These are phyloP conservation scores for Cephus pygmeus DNA, from an alignment of 2,888 invertebrate genomes.

Conservation along the genomic window DNA sequence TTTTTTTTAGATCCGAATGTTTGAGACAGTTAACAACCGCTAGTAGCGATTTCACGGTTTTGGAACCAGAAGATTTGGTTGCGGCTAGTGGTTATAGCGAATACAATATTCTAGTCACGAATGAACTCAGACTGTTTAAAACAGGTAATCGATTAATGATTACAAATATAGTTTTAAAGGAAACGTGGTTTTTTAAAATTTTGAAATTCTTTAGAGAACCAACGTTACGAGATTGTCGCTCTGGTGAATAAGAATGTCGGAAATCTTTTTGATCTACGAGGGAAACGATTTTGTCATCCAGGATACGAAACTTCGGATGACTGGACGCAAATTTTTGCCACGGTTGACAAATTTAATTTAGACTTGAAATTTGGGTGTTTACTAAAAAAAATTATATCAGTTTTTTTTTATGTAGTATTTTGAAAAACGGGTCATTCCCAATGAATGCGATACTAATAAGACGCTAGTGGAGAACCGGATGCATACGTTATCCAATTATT, in stretches of 20 bases:
- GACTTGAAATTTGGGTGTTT: background rate
- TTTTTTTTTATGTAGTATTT: slow-evolving; percentile 72
- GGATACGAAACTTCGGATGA: slow-evolving; percentile 80
- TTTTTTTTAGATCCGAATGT: slow-evolving; percentile 78
- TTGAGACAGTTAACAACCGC: slow-evolving; percentile 80
- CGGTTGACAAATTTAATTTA: slow-evolving; percentile 65
- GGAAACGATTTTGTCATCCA: slow-evolving; percentile 83
- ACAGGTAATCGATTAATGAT: slow-evolving; percentile 63
- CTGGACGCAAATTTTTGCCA: slow-evolving; percentile 80
- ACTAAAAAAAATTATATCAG: background rate
- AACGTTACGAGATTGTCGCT: slow-evolving; percentile 73
- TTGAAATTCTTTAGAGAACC: slow-evolving; percentile 21
- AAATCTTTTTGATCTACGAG: slow-evolving; percentile 72
- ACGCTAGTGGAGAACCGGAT: slow-evolving; percentile 83
- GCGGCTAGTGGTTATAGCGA: slow-evolving; percentile 76
- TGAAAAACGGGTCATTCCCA: slow-evolving; percentile 77
- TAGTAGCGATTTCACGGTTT: slow-evolving; percentile 85
- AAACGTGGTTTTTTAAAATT: slow-evolving; percentile 24
- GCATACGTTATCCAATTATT: slow-evolving; percentile 78
- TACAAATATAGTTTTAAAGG: slow-evolving; percentile 16
- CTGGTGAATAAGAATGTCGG: slow-evolving; percentile 75
- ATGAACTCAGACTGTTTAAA: slow-evolving; percentile 72
- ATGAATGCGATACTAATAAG: slow-evolving; percentile 76
- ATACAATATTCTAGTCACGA: slow-evolving; percentile 77
- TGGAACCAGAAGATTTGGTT: slow-evolving; percentile 87